Percentiles rank a stretch among this genome's conserved stretches.
Conservation (phyloP, 2,113 vertebrate species). For the Stictonetta naevosa region DNA sequence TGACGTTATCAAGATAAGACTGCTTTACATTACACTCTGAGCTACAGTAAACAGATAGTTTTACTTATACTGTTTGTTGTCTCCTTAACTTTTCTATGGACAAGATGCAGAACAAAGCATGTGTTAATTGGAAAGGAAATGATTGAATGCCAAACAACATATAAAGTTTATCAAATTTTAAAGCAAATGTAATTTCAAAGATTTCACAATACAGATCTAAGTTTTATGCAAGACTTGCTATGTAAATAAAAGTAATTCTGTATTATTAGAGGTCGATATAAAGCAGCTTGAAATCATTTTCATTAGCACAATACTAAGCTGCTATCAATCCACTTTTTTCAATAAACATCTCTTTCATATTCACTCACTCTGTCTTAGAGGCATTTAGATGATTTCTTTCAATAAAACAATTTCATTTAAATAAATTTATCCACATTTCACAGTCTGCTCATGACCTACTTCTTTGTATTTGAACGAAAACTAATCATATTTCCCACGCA, state of each 20-base stretch:
- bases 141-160: not conserved
- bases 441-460: conserved; percentile 42
- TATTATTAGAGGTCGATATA: not conserved
- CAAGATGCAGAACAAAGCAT: not conserved
- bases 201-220: not conserved
- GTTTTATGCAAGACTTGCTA: not conserved
- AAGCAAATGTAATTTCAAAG: not conserved
- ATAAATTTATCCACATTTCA: conserved; percentile 50
- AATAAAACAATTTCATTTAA: conserved; percentile 44
- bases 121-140: not conserved
- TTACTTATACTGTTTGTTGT: not conserved
- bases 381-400: conserved; percentile 15
- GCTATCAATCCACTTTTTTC: not conserved
- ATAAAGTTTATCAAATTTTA: not conserved
- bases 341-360: conserved; percentile 16
- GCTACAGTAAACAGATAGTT: not conserved
- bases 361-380: not conserved
- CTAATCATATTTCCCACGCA: conserved; percentile 18
- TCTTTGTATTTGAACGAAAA: conserved; percentile 49
- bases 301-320: not conserved
- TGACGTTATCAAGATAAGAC: not conserved
- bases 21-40: not conserved
- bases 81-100: not conserved
- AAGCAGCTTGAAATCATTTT: not conserved
- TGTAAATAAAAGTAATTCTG: not conserved